Evolutionary conservation across 2,113 vertebrate genomes (phyloP).

Genomic region (Neogobius melanostomus): DNA sequence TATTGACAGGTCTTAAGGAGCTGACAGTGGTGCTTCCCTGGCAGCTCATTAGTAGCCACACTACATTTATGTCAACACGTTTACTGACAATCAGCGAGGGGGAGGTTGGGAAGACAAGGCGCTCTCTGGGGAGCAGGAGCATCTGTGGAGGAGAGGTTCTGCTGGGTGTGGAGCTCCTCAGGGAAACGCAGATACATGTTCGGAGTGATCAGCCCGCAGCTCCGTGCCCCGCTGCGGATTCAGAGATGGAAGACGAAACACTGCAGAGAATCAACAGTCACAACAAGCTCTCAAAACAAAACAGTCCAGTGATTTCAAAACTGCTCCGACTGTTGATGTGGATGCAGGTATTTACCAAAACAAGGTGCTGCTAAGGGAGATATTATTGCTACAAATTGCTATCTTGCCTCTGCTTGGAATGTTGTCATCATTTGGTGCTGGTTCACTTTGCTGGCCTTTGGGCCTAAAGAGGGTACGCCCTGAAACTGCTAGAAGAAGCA

Average conservation of each 20-base stretch:
- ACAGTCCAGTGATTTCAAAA: background rate
- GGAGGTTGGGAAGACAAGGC: slow-evolving; percentile 44
- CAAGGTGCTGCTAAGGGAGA: too few relatives aligned
- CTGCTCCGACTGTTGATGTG: background rate
- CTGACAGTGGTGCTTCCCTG: slow-evolving; percentile 52
- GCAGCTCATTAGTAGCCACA: slow-evolving; percentile 71
- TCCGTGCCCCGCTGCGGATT: slow-evolving; percentile 37
- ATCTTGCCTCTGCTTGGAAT: too few relatives aligned
- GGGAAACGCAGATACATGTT: slow-evolving; percentile 25
- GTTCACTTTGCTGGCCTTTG: background rate
- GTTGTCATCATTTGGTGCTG: background rate
- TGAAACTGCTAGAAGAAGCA: background rate
- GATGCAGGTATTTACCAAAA: too few relatives aligned
- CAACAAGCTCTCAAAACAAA: background rate
- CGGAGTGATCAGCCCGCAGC: slow-evolving; percentile 24
- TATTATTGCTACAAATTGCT: too few relatives aligned
- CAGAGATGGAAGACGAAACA: slow-evolving; percentile 42
- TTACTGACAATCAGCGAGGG: slow-evolving; percentile 54
- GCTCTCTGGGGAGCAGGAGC: slow-evolving; percentile 49
- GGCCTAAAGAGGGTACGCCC: background rate
- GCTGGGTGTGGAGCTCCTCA: slow-evolving; percentile 44
- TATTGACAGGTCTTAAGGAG: slow-evolving; percentile 63
- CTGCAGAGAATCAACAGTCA: slow-evolving; percentile 27
- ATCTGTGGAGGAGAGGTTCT: slow-evolving; percentile 52
- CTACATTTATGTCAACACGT: slow-evolving; percentile 68